phyloP scores from a whole-genome alignment of 2,113 vertebrate species.

The Clinocottus analis region DNA sequence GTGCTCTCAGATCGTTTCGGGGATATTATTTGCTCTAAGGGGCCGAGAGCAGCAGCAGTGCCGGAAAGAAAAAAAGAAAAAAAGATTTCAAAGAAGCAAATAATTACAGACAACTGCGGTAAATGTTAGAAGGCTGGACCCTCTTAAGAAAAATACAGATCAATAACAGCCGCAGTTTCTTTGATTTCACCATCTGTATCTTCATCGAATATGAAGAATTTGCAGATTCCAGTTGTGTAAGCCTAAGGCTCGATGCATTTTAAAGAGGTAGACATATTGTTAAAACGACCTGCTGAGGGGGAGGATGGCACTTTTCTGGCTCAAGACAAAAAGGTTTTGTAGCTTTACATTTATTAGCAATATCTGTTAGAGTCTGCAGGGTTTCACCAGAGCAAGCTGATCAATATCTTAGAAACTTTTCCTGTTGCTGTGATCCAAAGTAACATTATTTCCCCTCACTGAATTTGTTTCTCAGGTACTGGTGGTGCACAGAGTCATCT shows the following conservation, averaged over 20 bases:
- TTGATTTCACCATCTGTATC: constrained; percentile 18
- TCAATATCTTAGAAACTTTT: constrained; percentile 28
- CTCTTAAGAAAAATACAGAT: neutral
- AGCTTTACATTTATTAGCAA: constrained; percentile 29
- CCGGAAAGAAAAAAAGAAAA: neutral
- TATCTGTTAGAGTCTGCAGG: constrained; percentile 10
- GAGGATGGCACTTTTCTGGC: constrained; percentile 22
- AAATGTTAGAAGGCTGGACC: constrained; percentile 13
- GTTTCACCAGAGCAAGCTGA: constrained; percentile 8
- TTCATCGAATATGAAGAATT: constrained; percentile 14
- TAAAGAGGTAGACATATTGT: constrained; percentile 30
- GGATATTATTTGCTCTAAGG: neutral
- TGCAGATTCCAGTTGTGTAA: constrained; percentile 13
- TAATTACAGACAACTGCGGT: neutral
- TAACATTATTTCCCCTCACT: constrained; percentile 8
- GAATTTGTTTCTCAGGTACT: constrained; percentile 26
- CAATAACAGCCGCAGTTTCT: neutral
- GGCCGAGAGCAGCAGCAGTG: neutral
- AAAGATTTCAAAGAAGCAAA: constrained; percentile 3
- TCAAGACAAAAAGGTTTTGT: constrained; percentile 36
- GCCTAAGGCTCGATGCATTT: constrained; percentile 31
- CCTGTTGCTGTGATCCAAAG: constrained; percentile 14
- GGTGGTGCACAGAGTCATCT: neutral
- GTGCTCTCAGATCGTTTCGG: constrained; percentile 15
- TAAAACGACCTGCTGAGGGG: constrained; percentile 1